Base-by-base conservation (phyloP, 1,140 invertebrate species). In the Dendrolimus kikuchii region DNA sequence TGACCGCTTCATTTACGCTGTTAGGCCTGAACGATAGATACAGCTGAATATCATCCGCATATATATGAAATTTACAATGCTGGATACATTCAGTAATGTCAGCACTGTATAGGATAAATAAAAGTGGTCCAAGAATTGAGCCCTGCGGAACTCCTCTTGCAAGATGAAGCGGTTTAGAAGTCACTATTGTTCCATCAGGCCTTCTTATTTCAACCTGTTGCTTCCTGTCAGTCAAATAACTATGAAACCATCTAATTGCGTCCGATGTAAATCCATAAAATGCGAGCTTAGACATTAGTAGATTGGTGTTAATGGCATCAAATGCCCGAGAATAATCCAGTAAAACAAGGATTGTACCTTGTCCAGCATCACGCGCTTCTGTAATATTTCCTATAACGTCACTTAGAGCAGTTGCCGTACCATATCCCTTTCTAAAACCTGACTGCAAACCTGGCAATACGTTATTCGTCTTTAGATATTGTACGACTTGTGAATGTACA, bases 91-190 rank as follows among this genome's bases (percentile, higher is more conserved):
- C 23, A 23, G 3, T 23, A 23, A 54, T 48, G 40, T 54, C 52
- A 7, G 46, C 37, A 40, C 51, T 53, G 43, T 46, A 46, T 38
- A 46, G 6, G 7, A 46, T 53, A 36, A 46, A 53, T 8, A 53
- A 39, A 46, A 53, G 37, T 9, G 51, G 44, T 40, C 51, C 51
- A 4, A 53, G 43, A 4, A 46, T 7, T 5, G 51, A 53, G 7
- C 43, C 51, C 38, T 40, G 37, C 38, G 9, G 23, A 23, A 23
- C 23, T 23, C 23, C 23, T 23, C 23, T 23, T 23, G 23, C 23
- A 23, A 23, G 23, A n/a, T n/a, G 7, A 8, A 8, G 9, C 9
- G 6, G 9, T 41, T 10, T 7, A 8, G 46, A 54, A n/a, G 10
- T 5, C 9, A 40, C 36, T 10, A 8, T 42, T 37, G 46, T 5